These are phyloP conservation scores for Sciurus niger DNA, from an alignment of 2,113 vertebrate species.

Conservation along the genomic window DNA sequence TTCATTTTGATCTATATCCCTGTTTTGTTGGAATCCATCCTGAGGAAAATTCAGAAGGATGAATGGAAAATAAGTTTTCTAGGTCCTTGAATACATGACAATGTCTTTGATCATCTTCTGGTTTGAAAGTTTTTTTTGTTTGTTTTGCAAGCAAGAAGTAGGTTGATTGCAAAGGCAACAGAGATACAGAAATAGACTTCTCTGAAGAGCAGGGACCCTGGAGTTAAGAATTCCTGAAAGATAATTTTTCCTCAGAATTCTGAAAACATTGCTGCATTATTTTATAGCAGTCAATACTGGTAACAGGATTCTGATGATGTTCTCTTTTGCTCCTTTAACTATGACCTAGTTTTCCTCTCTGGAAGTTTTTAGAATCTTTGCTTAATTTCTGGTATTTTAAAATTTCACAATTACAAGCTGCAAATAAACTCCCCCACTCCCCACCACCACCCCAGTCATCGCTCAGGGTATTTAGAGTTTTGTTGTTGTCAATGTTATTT, in stretches of 20 bases:
- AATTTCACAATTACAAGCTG: not conserved
- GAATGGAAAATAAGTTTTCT: slow-evolving; percentile 5
- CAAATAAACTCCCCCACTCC: not conserved
- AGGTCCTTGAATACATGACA: not conserved
- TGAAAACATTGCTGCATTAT: not conserved
- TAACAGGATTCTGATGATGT: not conserved
- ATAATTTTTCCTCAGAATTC: not conserved
- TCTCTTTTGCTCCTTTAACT: not conserved
- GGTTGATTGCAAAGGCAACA: too few species aligned
- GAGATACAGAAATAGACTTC: too few species aligned
- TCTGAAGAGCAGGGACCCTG: too few species aligned
- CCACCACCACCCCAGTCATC: not conserved
- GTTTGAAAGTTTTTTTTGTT: not conserved
- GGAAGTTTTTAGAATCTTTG: slow-evolving; percentile 14
- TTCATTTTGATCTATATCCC: not conserved
- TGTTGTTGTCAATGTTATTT: too few species aligned
- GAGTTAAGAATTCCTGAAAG: not conserved
- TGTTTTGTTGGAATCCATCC: not conserved
- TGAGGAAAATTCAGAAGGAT: not conserved
- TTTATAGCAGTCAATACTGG: not conserved
- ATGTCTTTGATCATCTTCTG: not conserved
- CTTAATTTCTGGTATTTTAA: not conserved
- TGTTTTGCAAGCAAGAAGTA: too few species aligned
- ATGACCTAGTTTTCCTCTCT: not conserved
- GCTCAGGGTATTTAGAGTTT: not conserved